Evolutionary conservation across 2,797 vertebrate genomes (phyloP), one percentile per base, ranked within the genome.

Genomic region (Pipistrellus kuhlii): DNA sequence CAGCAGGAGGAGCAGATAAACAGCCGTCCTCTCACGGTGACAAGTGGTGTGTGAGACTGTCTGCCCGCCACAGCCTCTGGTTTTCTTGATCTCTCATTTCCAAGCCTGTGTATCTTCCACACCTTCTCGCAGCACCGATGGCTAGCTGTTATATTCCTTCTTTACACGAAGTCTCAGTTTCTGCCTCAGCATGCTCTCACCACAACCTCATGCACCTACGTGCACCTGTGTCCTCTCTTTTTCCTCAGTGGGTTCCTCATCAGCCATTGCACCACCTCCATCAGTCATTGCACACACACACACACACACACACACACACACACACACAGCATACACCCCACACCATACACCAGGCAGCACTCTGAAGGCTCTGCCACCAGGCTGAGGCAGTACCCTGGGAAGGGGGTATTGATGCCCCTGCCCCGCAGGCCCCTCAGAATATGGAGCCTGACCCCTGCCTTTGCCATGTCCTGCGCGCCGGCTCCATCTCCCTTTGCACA

Each of bases 381-480:
- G n/a, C 12, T 23, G 8, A 21, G 27, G 11, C 13, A 23, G 27
- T 23, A 4, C 69, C 30, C 25, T 32, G 6, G 41, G 32, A 87
- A 75, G 17, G 7, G 1, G 1, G 35, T 9, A 75, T 3, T 30
- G 41, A 44, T 21, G 53, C 72, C 17, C 8, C 3, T 5, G 0
- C 3, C 15, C 6, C 3, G 5, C 27, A 0, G 4, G 5, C 5
- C 2, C 32, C 15, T 4, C 23, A 48, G 23, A 55, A 25, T 41
- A 2, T 4, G 12, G 17, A 59, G 44, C 64, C 55, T 1, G 12
- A 72, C 32, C 30, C 18, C 6, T 59, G 32, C 6, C 8, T 88
- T 32, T 85, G n/a, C 20, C 66, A 1, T n/a, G 6, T 48, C 71
- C 1, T 30, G 55, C 8, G 18, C 30, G 32, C 12, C 1, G 3